Evolutionary conservation across 2,113 vertebrate genomes (phyloP).

Genomic region (Megaceryle torquata): DNA sequence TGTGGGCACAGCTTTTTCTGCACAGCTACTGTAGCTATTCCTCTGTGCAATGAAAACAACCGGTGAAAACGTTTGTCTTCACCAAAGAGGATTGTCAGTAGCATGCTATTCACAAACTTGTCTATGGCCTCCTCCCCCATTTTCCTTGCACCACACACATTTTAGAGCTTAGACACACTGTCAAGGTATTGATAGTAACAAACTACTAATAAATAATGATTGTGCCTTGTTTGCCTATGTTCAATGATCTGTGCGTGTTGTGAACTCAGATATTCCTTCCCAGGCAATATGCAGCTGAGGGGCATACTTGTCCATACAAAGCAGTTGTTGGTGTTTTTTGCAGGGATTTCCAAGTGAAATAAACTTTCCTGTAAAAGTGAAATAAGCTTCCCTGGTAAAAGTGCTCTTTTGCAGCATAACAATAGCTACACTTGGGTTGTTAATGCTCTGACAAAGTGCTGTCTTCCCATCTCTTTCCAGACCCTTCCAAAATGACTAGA

Average conservation of each 20-base stretch:
- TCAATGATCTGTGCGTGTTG: not conserved
- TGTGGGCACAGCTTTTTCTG: not conserved
- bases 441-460: not conserved
- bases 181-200: not conserved
- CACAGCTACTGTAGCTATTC: not conserved
- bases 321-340: not conserved
- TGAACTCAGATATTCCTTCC: not conserved
- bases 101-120: not conserved
- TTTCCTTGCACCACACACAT: not conserved
- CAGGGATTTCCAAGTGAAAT: not conserved
- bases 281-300: not conserved
- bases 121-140: not conserved
- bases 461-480: not conserved
- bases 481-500: not conserved
- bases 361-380: not conserved
- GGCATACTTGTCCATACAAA: not conserved
- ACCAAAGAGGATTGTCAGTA: not conserved
- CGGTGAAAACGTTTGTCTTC: not conserved
- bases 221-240: not conserved
- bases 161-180: not conserved
- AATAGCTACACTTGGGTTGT: not conserved
- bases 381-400: not conserved
- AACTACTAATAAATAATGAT: not conserved
- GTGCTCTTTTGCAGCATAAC: not conserved
- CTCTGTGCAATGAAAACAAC: not conserved